These are phyloP conservation scores for Drosophila meridiana DNA, from an alignment of 2,888 invertebrate species.

Conservation along the genomic window DNA sequence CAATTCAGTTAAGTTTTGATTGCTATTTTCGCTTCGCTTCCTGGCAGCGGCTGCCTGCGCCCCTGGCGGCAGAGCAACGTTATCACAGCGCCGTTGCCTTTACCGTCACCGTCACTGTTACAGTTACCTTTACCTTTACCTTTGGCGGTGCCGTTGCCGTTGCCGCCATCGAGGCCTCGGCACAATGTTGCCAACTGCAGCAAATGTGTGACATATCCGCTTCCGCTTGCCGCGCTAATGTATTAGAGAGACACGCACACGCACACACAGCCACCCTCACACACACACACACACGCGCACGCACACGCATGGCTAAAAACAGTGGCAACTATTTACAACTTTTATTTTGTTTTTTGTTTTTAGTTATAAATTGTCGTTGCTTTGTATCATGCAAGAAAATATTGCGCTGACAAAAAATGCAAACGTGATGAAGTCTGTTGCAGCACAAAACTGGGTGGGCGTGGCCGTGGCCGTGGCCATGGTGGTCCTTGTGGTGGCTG, in stretches of 20 bases:
- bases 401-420: slow-evolving; percentile 50
- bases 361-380: slow-evolving; percentile 49
- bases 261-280: neutral
- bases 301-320: slow-evolving; percentile 12
- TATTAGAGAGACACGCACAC: slow-evolving; percentile 47
- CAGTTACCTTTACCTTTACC: neutral
- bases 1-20: slow-evolving; percentile 81
- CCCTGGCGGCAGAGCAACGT: neutral
- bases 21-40: slow-evolving; percentile 80
- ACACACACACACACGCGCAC: slow-evolving; percentile 2
- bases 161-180: slow-evolving; percentile 30
- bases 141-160: neutral
- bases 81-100: neutral
- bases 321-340: slow-evolving; percentile 47
- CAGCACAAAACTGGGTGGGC: slow-evolving; percentile 9
- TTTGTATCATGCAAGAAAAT: slow-evolving; percentile 50
- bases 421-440: slow-evolving; percentile 37
- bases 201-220: slow-evolving; percentile 79
- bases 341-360: neutral
- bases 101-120: slow-evolving; percentile 1
- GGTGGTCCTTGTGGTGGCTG: neutral
- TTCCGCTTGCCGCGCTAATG: slow-evolving; percentile 73
- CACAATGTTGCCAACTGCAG: slow-evolving; percentile 69
- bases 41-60: slow-evolving; percentile 46
- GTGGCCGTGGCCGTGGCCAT: neutral